A percentile compares a stretch with the other conserved stretches of the same genome.
Evolutionary conservation across 2,888 invertebrate species (phyloP).

Genomic region (Listrodromus nycthemerus): DNA sequence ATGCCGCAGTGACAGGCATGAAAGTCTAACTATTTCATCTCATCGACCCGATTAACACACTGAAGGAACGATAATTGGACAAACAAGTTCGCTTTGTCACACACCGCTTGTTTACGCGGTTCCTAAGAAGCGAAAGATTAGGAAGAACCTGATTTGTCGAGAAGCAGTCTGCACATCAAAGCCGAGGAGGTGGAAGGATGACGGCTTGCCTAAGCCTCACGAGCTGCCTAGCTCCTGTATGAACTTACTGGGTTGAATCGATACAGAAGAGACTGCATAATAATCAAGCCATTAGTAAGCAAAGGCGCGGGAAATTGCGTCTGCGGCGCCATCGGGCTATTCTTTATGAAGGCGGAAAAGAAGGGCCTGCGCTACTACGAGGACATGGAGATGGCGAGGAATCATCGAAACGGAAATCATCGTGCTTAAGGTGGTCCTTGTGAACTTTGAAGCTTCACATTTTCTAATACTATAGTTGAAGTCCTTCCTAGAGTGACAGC

Average conservation of each 20-base stretch:
- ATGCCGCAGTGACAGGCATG: too few relatives aligned
- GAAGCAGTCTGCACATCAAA: slow-evolving; percentile 14
- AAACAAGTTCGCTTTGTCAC: slow-evolving; percentile 60
- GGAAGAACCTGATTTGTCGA: neutral
- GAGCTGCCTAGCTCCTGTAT: too few relatives aligned
- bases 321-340: neutral
- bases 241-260: slow-evolving; percentile 49
- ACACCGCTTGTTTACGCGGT: slow-evolving; percentile 39
- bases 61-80: slow-evolving; percentile 25
- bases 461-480: slow-evolving; percentile 13
- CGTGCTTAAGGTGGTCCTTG: slow-evolving; percentile 41
- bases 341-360: slow-evolving; percentile 14
- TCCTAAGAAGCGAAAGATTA: slow-evolving; percentile 13
- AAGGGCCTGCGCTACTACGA: neutral
- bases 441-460: slow-evolving; percentile 18
- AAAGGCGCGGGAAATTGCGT: slow-evolving; percentile 18
- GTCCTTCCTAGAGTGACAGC: neutral
- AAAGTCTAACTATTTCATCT: neutral
- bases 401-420: slow-evolving; percentile 52
- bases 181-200: neutral
- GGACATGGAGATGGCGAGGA: slow-evolving; percentile 33
- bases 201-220: too few relatives aligned
- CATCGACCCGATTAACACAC: slow-evolving; percentile 7
- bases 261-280: slow-evolving; percentile 64
- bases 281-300: slow-evolving; percentile 60